phyloP scores from a whole-genome alignment of 2,888 invertebrate genomes.

The Trichogramma dendrolimi region DNA sequence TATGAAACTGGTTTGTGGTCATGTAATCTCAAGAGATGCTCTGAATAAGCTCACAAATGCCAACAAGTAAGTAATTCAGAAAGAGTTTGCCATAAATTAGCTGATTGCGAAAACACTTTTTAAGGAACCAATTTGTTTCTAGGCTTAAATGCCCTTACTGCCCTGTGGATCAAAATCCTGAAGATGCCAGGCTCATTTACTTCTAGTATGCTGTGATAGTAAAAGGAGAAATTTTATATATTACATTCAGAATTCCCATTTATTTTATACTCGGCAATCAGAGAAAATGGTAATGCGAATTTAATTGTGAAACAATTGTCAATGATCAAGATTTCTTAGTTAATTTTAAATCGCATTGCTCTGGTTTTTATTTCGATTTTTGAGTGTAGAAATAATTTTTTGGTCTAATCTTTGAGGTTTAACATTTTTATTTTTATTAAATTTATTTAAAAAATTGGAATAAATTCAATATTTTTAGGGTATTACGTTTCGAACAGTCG shows the following conservation, averaged over 20 bases:
- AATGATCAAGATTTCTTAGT: background rate
- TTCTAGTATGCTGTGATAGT: conserved; percentile 63
- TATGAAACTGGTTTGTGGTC: conserved; percentile 94
- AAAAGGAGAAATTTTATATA: conserved; percentile 24
- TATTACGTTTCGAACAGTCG: no score
- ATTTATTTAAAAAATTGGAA: background rate
- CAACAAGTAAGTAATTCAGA: conserved; percentile 69
- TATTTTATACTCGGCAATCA: background rate
- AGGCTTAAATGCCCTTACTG: conserved; percentile 99
- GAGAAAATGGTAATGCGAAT: background rate
- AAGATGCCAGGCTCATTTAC: conserved; percentile 87
- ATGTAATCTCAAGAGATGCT: conserved; percentile 96
- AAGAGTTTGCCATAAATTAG: conserved; percentile 31
- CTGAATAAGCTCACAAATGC: conserved; percentile 89
- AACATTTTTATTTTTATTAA: background rate
- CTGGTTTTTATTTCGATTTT: background rate
- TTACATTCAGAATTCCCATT: conserved; percentile 12
- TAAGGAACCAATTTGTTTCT: conserved; percentile 52
- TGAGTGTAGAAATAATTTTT: no score
- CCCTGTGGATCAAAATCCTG: conserved; percentile 91
- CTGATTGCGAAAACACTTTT: conserved; percentile 43
- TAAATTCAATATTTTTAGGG: background rate
- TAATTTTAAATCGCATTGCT: background rate
- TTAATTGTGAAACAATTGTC: no score
- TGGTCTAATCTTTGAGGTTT: no score